These are phyloP conservation scores for Bugulina stolonifera DNA, from an alignment of 2,888 invertebrate genomes.

Conservation along the genomic window DNA sequence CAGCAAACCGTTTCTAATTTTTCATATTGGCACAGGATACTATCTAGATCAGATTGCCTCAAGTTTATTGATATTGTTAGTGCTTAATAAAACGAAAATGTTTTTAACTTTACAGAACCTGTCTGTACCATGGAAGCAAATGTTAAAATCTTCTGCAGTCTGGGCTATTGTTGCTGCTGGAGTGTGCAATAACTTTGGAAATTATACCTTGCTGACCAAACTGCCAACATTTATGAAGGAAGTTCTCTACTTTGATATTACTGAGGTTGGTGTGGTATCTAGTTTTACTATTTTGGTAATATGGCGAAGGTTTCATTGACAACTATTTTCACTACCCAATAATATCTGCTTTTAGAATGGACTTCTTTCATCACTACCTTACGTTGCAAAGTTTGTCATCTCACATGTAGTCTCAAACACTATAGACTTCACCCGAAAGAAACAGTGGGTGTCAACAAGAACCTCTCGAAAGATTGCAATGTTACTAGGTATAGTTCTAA, in stretches of 20 bases:
- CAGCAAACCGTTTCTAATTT: too few species aligned
- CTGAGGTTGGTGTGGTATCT: conserved; percentile 41
- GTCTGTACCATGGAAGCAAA: not conserved
- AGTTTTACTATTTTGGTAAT: too few species aligned
- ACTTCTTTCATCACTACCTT: conserved; percentile 68
- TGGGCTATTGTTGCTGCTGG: conserved; percentile 56
- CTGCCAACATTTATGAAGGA: conserved; percentile 53
- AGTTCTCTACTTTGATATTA: conserved; percentile 48
- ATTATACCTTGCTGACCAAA: too few species aligned
- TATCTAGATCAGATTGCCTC: too few species aligned
- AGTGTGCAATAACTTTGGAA: too few species aligned
- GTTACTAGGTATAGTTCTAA: conserved; percentile 23
- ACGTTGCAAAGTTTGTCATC: conserved; percentile 70
- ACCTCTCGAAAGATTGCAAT: conserved; percentile 67
- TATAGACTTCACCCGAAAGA: conserved; percentile 68
- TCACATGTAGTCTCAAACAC: conserved; percentile 67
- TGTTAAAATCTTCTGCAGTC: conserved; percentile 40
- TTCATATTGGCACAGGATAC: too few species aligned
- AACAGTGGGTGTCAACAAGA: conserved; percentile 61
- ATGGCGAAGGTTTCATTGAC: too few species aligned
- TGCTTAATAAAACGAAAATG: too few species aligned
- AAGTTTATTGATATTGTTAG: too few species aligned
- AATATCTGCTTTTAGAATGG: conserved; percentile 72
- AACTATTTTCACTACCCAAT: too few species aligned
- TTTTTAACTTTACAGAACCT: conserved; percentile 14